Evolutionary conservation across 2,113 vertebrate genomes (phyloP).

Genomic region (Nasalis larvatus): DNA sequence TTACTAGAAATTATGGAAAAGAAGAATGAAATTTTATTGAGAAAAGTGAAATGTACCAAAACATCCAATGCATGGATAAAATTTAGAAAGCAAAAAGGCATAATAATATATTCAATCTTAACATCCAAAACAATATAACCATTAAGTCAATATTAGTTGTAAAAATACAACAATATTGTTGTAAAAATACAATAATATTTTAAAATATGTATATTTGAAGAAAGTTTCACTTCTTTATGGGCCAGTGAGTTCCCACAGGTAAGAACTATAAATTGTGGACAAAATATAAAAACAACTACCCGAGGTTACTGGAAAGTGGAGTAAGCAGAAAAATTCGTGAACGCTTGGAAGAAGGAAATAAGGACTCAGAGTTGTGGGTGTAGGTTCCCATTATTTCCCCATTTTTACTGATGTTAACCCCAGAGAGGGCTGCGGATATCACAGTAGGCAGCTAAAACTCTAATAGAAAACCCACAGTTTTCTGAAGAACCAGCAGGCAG

Average conservation of each 20-base stretch:
- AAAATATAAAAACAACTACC: background rate
- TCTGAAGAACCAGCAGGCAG: background rate
- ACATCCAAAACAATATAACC: background rate
- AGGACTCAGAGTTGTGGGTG: background rate
- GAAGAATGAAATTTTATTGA: background rate
- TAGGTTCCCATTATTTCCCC: background rate
- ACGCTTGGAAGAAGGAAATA: background rate
- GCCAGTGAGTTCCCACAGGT: background rate
- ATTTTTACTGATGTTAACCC: background rate
- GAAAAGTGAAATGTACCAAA: background rate
- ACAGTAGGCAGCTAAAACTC: background rate
- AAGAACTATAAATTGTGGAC: background rate
- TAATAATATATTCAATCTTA: background rate
- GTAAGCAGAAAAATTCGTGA: background rate
- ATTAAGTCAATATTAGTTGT: background rate
- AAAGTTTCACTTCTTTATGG: background rate
- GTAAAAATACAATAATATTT: background rate
- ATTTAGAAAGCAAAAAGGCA: constrained; percentile 2
- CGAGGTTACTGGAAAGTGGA: background rate
- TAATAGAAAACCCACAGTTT: background rate
- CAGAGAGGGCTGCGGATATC: background rate
- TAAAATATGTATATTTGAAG: background rate
- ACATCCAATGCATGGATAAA: background rate
- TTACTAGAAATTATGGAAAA: background rate
- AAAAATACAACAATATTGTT: background rate